Conservation (phyloP, 2,888 invertebrate genomes). For the Metellina segmentata region DNA sequence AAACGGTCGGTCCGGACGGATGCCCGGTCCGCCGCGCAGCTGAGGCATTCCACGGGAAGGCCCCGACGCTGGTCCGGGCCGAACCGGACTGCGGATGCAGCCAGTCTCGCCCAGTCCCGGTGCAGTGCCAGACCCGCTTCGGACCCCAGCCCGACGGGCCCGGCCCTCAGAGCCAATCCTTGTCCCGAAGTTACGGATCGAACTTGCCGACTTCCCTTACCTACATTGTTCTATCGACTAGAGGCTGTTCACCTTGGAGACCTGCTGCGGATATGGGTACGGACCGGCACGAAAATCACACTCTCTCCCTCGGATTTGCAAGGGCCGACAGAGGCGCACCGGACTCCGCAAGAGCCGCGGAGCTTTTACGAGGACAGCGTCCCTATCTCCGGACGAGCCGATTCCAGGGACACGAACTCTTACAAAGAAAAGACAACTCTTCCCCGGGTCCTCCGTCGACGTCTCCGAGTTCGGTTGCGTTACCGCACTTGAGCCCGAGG, state of each 20-base stretch:
- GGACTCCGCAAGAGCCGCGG: conserved; percentile 79
- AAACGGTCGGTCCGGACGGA: no score
- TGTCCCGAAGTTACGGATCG: conserved; percentile 84
- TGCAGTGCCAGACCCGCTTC: conserved; percentile 80
- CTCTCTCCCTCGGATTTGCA: no score
- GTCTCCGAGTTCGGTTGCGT: no score
- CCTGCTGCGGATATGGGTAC: conserved; percentile 87
- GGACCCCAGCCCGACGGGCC: conserved; percentile 84
- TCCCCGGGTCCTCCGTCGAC: no score
- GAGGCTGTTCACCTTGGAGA: conserved; percentile 88
- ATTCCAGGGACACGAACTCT: conserved; percentile 81
- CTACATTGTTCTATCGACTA: conserved; percentile 87
- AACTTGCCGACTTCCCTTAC: conserved; percentile 87
- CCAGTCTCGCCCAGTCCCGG: conserved; percentile 79
- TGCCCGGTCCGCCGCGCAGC: conserved; percentile 78
- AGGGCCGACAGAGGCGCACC: no score
- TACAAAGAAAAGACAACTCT: conserved; percentile 82
- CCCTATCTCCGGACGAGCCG: conserved; percentile 81
- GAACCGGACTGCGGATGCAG: conserved; percentile 38
- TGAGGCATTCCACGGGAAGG: conserved; percentile 79
- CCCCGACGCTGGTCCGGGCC: conserved; percentile 79
- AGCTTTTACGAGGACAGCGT: conserved; percentile 81
- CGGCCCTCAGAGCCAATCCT: conserved; percentile 88
- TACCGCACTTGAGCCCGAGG: no score
- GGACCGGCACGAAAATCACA: conserved; percentile 77